Conservation (phyloP, 2,113 vertebrate genomes). For the Mustela nigripes region DNA sequence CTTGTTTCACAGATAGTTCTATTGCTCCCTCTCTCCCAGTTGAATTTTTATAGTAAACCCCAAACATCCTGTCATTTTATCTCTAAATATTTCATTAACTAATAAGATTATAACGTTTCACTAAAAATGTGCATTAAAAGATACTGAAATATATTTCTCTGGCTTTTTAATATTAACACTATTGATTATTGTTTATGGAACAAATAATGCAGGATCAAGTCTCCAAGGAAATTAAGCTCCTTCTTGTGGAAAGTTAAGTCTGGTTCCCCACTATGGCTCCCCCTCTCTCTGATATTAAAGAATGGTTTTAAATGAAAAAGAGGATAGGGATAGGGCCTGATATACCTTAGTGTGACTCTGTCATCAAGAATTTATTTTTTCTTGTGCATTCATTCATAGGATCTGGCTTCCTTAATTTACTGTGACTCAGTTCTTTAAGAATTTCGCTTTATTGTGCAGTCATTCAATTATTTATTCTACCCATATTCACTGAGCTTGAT, state of each 20-base stretch:
- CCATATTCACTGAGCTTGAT: background rate
- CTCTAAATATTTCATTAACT: background rate
- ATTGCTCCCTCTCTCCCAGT: background rate
- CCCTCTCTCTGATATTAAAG: background rate
- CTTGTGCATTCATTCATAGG: background rate
- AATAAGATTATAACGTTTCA: background rate
- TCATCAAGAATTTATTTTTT: background rate
- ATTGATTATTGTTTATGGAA: background rate
- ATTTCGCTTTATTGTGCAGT: background rate
- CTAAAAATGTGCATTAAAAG: background rate
- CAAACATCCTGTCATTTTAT: slow-evolving; percentile 37
- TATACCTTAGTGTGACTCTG: background rate
- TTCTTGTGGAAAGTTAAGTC: background rate
- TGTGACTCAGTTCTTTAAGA: slow-evolving; percentile 31
- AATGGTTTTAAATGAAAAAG: background rate
- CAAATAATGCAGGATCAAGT: background rate
- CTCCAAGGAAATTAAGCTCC: background rate
- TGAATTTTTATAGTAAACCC: background rate
- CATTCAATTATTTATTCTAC: slow-evolving; percentile 39
- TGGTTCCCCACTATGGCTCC: background rate
- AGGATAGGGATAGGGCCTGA: background rate
- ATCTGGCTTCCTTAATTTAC: slow-evolving; percentile 17
- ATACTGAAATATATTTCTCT: background rate
- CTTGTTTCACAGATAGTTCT: background rate
- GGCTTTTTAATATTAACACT: background rate